Base-by-base conservation (phyloP, 2,113 vertebrate species). In the Charadrius vociferus region DNA sequence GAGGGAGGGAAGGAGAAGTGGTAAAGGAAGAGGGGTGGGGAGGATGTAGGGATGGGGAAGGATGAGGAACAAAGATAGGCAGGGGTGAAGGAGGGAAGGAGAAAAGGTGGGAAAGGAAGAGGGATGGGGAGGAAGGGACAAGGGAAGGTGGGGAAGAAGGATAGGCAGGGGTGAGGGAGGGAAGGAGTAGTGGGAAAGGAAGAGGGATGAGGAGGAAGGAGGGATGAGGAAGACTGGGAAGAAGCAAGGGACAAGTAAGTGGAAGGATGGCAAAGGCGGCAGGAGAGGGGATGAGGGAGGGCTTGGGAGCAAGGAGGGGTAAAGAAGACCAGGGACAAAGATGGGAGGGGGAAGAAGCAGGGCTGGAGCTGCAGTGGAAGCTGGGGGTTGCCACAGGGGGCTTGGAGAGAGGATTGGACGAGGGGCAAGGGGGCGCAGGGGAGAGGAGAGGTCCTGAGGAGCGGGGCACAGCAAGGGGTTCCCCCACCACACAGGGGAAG, bases 361-460 rank as follows among this genome's bases (percentile, higher is more conserved):
- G 36, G 37, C 41, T 21, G n/a, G 71, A 63, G 36, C 36, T 49
- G 24, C 39, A 8, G 12, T 32, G 23, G 29, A 12, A 59, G 11
- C 11, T 37, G 26, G 1, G 14, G 30, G 5, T 49, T 61, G 15
- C 17, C 36, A n/a, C 1, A 1, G 29, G 39, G 22, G 1, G 3
- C 23, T 32, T 29, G 23, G 29, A 24, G 10, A 41, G 16, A 30
- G 10, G 3, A 4, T 41, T 41, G 0, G 0, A 10, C 18, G 5
- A 2, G 18, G 32, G n/a, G 5, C 0, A 1, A 32, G 30, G 17
- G 14, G 9, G 2, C 14, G 7, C 12, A 61, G 22, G 6, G 37
- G 12, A 58, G 24, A 67, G 13, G 27, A 58, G 68, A 87, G 55
- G 12, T 1, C 2, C 50, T 71, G 66, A 12, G 24, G n/a, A 66